Percentiles rank a stretch among this genome's conserved stretches.
Evolutionary conservation across 2,113 vertebrate species (phyloP).

Genomic region (Oncorhynchus tshawytscha): DNA sequence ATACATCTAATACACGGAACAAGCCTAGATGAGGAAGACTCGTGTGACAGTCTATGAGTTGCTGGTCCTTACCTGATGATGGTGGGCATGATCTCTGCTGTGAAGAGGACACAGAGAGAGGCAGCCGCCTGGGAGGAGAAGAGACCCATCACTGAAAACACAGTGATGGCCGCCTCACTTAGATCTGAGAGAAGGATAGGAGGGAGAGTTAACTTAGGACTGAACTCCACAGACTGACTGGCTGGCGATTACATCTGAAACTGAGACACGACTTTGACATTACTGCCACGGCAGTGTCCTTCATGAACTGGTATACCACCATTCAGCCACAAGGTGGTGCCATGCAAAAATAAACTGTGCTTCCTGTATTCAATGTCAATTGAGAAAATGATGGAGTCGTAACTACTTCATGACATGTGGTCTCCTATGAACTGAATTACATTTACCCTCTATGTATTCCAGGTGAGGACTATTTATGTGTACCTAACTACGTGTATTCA

Average conservation of each 20-base stretch:
- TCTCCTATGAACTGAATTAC: too few relatives aligned
- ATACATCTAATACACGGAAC: background rate
- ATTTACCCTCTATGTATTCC: too few relatives aligned
- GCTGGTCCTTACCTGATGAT: conserved; percentile 76
- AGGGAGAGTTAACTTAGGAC: background rate
- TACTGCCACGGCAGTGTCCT: conserved; percentile 60
- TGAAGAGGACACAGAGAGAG: conserved; percentile 83
- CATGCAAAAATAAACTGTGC: background rate
- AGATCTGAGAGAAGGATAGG: conserved; percentile 72
- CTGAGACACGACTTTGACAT: conserved; percentile 33
- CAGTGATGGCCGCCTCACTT: conserved; percentile 78
- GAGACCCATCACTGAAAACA: conserved; percentile 85
- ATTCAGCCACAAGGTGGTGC: conserved; percentile 52
- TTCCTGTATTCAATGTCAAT: background rate
- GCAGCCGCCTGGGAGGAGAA: conserved; percentile 85
- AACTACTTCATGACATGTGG: too few relatives aligned
- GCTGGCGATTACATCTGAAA: background rate
- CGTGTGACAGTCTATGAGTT: background rate
- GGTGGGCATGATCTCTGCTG: conserved; percentile 86
- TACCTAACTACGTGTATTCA: too few relatives aligned
- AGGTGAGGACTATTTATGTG: too few relatives aligned
- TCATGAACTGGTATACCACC: conserved; percentile 21
- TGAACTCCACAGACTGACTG: background rate
- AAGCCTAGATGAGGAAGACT: background rate
- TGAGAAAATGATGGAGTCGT: too few relatives aligned